Evolutionary conservation across 2,113 vertebrate genomes (phyloP).

Genomic region (Laticauda laticaudata): DNA sequence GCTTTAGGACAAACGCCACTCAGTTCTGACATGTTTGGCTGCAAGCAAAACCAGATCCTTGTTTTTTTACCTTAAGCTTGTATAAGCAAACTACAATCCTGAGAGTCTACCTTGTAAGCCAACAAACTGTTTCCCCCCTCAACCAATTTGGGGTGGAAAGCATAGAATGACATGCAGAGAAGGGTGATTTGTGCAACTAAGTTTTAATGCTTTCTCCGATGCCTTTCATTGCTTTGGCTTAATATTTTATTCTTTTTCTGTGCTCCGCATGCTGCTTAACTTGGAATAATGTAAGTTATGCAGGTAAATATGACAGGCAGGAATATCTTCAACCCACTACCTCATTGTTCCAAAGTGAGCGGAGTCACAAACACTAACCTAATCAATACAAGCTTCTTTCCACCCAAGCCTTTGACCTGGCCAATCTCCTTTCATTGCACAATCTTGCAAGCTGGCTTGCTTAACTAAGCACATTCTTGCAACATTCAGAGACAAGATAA

Average conservation of each 20-base stretch:
- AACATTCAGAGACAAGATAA: background rate
- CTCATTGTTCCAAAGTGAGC: background rate
- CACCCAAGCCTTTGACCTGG: background rate
- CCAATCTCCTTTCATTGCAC: background rate
- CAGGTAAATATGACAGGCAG: background rate
- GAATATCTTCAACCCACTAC: background rate
- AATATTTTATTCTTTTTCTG: background rate
- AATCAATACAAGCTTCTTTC: background rate
- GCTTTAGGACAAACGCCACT: background rate
- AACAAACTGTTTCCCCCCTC: background rate
- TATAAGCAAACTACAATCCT: background rate
- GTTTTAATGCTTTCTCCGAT: background rate
- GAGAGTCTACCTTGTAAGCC: background rate
- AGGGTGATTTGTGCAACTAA: background rate
- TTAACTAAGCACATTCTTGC: conserved; percentile 1
- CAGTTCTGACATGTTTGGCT: background rate
- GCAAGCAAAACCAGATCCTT: background rate
- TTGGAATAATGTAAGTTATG: background rate
- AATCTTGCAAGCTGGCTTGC: background rate
- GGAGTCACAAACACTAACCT: background rate
- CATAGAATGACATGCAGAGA: background rate
- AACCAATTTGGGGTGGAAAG: background rate
- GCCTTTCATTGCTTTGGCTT: background rate
- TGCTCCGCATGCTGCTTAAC: background rate
- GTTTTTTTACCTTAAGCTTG: background rate